A percentile compares a stretch with the other conserved stretches of the same genome.
Conservation (phyloP, 2,888 invertebrate genomes). For the Drosophila picticornis region DNA sequence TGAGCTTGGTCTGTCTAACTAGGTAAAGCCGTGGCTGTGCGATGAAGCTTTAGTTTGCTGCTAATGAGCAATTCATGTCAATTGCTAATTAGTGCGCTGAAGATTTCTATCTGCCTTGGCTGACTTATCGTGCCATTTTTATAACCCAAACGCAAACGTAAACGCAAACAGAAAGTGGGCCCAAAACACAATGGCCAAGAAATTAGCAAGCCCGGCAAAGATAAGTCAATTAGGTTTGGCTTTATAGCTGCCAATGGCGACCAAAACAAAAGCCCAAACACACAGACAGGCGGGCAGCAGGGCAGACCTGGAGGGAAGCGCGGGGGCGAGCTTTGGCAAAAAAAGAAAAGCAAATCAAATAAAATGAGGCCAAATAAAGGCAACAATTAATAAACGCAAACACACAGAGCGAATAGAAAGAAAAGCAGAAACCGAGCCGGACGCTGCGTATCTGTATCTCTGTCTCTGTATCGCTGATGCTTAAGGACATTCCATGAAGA, state of each 20-base stretch:
- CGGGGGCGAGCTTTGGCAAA: slow-evolving; percentile 23
- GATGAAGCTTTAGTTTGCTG: slow-evolving; percentile 69
- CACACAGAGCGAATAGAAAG: slow-evolving; percentile 47
- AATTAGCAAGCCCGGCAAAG: slow-evolving; percentile 79
- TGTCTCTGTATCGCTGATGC: slow-evolving; percentile 24
- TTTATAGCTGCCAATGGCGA: slow-evolving; percentile 77
- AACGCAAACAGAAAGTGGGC: slow-evolving; percentile 15
- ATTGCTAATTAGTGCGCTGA: slow-evolving; percentile 82
- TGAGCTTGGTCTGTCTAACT: slow-evolving; percentile 28
- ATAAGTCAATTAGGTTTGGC: slow-evolving; percentile 82
- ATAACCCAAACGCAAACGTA: slow-evolving; percentile 64
- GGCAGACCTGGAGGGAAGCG: not conserved
- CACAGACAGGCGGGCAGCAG: not conserved
- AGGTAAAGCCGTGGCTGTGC: slow-evolving; percentile 50
- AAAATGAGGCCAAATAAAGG: slow-evolving; percentile 81
- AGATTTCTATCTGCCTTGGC: slow-evolving; percentile 67
- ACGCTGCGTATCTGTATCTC: slow-evolving; percentile 54
- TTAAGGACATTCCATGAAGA: slow-evolving; percentile 45
- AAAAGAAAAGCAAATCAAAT: slow-evolving; percentile 76
- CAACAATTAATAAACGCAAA: slow-evolving; percentile 81
- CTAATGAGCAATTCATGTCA: slow-evolving; percentile 83
- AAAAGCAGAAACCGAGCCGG: slow-evolving; percentile 45
- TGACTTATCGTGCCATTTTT: slow-evolving; percentile 73
- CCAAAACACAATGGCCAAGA: slow-evolving; percentile 73
- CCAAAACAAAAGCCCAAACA: slow-evolving; percentile 63